Conservation (phyloP, 2,113 vertebrate species). For the Hylia prasina region DNA sequence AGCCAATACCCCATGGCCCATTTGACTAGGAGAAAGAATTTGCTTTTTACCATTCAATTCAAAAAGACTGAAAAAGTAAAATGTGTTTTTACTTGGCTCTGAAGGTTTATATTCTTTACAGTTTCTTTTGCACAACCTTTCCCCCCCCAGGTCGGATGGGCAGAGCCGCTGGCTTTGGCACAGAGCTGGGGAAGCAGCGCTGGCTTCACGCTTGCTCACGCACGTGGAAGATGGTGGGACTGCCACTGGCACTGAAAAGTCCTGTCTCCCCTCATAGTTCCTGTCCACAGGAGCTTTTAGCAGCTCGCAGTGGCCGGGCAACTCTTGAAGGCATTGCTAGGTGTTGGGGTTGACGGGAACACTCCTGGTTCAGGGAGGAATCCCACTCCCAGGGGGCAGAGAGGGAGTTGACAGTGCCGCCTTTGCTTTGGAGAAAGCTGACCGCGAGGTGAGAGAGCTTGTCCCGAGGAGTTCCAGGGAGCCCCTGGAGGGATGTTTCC, state of each 20-base stretch:
- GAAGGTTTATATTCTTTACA: constrained; percentile 57
- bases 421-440: neutral
- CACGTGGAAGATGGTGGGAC: neutral
- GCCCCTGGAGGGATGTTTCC: neutral
- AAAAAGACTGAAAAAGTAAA: constrained; percentile 58
- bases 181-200: neutral
- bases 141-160: neutral
- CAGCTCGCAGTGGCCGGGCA: fast-evolving
- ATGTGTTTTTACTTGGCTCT: constrained; percentile 43
- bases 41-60: constrained; percentile 48
- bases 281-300: fast-evolving
- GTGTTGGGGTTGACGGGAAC: fast-evolving
- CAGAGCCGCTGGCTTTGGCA: neutral
- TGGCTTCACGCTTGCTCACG: neutral
- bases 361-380: neutral
- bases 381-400: neutral
- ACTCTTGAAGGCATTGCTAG: neutral
- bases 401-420: fast-evolving
- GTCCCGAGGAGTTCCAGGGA: neutral
- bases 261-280: neutral
- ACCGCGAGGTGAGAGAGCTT: neutral
- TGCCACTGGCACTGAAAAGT: neutral
- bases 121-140: constrained; percentile 43
- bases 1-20: constrained; percentile 66
- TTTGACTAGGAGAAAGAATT: constrained; percentile 61